Percentiles rank a stretch among this genome's conserved stretches.
Evolutionary conservation across 2,888 invertebrate genomes (phyloP).

Genomic region (Napeogenes sylphis): DNA sequence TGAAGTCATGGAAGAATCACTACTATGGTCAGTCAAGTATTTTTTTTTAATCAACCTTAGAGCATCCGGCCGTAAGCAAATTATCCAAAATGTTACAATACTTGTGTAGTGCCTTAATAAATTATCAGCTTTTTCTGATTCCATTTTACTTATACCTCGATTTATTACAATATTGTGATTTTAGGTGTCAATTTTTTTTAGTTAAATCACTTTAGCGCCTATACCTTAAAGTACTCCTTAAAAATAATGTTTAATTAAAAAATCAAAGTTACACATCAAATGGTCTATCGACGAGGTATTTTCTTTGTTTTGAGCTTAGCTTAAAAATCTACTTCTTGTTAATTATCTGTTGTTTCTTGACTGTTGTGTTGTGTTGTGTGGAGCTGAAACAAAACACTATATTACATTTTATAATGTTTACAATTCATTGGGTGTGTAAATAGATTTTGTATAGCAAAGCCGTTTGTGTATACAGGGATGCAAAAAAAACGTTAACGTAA

Average conservation of each 20-base stretch:
- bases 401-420: background rate
- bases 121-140: too few species aligned
- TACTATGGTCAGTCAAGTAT: too few species aligned
- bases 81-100: too few species aligned
- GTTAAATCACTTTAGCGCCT: background rate
- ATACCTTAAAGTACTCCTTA: conserved; percentile 1
- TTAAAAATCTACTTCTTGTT: conserved; percentile 32
- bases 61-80: too few species aligned
- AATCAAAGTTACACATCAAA: conserved; percentile 14
- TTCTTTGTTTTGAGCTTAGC: conserved; percentile 41
- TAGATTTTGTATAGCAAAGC: too few species aligned
- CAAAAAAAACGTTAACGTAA: too few species aligned
- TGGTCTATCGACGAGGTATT: conserved; percentile 39
- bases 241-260: conserved; percentile 3
- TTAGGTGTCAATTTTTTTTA: background rate
- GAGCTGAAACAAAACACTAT: conserved; percentile 22
- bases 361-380: conserved; percentile 22
- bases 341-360: conserved; percentile 20
- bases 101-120: too few species aligned
- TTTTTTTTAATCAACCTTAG: too few species aligned
- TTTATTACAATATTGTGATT: background rate
- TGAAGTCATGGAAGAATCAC: too few species aligned
- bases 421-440: too few species aligned
- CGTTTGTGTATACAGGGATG: too few species aligned
- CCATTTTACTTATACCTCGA: too few species aligned